Base-by-base conservation (phyloP, 2,888 invertebrate genomes). In the Tetrapedia diversipes region DNA sequence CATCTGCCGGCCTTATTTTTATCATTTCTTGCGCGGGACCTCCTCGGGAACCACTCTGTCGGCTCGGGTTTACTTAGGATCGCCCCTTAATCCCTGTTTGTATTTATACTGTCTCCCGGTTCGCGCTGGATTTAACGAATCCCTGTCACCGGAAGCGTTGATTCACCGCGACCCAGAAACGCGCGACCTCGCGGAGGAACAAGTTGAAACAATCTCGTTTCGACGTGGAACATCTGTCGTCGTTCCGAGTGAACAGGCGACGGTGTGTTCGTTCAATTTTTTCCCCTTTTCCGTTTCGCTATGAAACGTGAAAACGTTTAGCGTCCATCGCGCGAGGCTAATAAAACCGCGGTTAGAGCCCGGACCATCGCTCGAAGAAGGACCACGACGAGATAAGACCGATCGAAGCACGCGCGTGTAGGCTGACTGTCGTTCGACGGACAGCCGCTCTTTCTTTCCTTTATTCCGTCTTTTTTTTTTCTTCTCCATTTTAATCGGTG, bases 11-110 rank as follows among this genome's bases (percentile, higher is more conserved):
- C 65, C 61, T 83, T 79, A 77, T 83, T 80, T 79, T 69, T 67
- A 77, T 79, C 79, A 39, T 68, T 70, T 74, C 64, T 68, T 72
- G 63, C 59, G 37, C 57, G 41, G 51, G 68, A 47, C 71, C 73
- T 60, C 49, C 73, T 39, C 68, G 61, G 34, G 41, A 61, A 34
- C 63, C 72, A 71, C 75, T 82, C 63, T 39, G 56, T 22, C 3
- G 39, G 16, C 43, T n/a, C 32, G 27, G 60, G 76, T 87, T 86
- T 84, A 79, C 84, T 80, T 67, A 79, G 83, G 83, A 80, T 78
- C 74, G 65, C 37, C 47, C 63, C 65, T 65, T 87, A 81, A 86
- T 85, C 85, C 79, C 61, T 82, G 81, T 80, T 84, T 82, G 77
- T 79, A 71, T 81, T 85, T 75, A 63, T 69, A 57, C 63, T 60